Evolutionary conservation across 30 jellyfish, hydroid and myxozoan species (phyloP).

Genomic region (Aurelia sp.): DNA sequence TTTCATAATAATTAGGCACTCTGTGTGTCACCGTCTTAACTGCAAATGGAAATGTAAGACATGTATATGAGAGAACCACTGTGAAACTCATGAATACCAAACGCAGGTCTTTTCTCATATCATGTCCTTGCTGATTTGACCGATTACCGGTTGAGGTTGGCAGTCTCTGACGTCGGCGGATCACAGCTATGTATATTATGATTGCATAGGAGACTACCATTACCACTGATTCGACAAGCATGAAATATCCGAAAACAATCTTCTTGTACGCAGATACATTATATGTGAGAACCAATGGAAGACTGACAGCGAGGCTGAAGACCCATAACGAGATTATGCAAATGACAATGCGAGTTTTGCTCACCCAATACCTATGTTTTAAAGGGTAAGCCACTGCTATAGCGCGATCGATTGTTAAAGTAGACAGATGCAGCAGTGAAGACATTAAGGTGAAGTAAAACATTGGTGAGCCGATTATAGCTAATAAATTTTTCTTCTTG

Average conservation of each 20-base stretch:
- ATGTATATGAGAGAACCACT: not conserved
- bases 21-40: not conserved
- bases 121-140: conserved; percentile 5
- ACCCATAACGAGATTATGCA: not conserved
- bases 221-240: not conserved
- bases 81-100: conserved; percentile 9
- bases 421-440: not conserved
- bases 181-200: conserved; percentile 14
- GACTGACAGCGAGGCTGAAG: not conserved
- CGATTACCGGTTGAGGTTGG: not conserved
- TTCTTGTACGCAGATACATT: too few relatives aligned
- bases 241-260: too few relatives aligned
- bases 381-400: not conserved
- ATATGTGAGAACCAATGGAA: not conserved
- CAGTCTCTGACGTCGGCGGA: not conserved
- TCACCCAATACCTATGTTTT: not conserved
- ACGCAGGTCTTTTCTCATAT: conserved; percentile 15
- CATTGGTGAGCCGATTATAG: not conserved
- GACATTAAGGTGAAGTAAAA: not conserved
- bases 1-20: not conserved
- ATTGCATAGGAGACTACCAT: conserved; percentile 14
- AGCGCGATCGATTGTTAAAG: conserved; percentile 1
- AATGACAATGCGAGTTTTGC: not conserved
- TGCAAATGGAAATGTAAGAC: not conserved
- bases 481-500: too few relatives aligned